Base-by-base conservation (phyloP, 2,888 invertebrate genomes). In the Mythimna vitellina region DNA sequence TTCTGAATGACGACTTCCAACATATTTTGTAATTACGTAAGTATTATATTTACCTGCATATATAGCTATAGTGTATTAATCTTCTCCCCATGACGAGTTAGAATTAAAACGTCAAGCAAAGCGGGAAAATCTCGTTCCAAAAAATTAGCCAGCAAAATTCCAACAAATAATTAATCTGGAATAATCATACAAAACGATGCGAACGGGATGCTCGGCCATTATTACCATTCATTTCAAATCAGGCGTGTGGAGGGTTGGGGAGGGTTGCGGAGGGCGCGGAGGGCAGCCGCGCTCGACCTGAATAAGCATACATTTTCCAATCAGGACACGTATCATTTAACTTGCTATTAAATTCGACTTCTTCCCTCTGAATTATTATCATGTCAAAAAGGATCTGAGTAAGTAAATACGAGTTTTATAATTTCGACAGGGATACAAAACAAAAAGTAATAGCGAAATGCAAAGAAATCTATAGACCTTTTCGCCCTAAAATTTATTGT, bases 221-320 rank as follows among this genome's bases (percentile, higher is more conserved):
- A 96, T 96, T 96, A 93, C 95, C 95, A 96, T 96, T 96, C 96
- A 96, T 96, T 96, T 95, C 93, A 95, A 96, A 95, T 94, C 95
- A 95, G 93, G 94, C 96, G 94, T 94, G 92, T 93, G 92, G 92
- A 92, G 93, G 93, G 91, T 87, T 83, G 92, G 91, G 92, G 89
- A 91, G 84, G 91, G 89, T 80, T 58, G 60, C 60, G 60, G 60
- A 60, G 38, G 58, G 88, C 81, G 60, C 60, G 60, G 60, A 60
- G 38, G 58, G 88, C 81, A 88, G 90, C 89, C 88, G 87, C 90
- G 91, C 89, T 90, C 94, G 94, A 93, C 93, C 94, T 96, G 96
- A 96, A 96, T 96, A 95, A 95, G 93, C 95, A 95, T 95, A 96
- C 95, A 96, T 96, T 96, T 96, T 96, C 96, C 96, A 96, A 96